Base-by-base conservation (phyloP, 2,888 invertebrate genomes). In the Carcina quercana region DNA sequence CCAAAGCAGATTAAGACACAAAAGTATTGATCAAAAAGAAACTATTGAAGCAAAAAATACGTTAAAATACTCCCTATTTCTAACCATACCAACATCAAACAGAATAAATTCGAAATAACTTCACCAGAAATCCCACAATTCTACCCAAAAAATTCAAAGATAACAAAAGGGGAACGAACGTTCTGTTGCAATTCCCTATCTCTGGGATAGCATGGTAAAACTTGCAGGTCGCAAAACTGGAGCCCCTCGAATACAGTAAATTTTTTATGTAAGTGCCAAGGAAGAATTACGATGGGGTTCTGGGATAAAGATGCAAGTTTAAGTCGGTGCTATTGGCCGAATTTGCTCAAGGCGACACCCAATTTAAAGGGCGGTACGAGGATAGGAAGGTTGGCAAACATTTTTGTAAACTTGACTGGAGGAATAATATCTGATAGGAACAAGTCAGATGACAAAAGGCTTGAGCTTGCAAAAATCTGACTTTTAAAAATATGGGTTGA, bases 241-340 rank as follows among this genome's bases (percentile, higher is more conserved):
- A 62, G n/a, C n/a, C 57, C 69, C 72, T 59, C 51, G 42, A 49
- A 42, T 51, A 47, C 29, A 37, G 8, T 45, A 66, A 43, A 54
- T 70, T 72, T 71, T 74, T 72, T 68, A 66, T 68, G 58, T 53
- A 56, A 57, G 42, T 34, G 32, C 37, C 38, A 35, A 42, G 43
- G 42, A 43, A 27, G 41, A 38, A n/a, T n/a, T n/a, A 41, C 43
- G 49, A 59, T 55, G 66, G 70, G 56, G 45, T 41, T n/a, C 41
- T 40, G 51, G 54, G 50, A 66, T 67, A 66, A 68, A 70, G 60
- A 63, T 62, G 61, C 62, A 57, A 63, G 56, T 64, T 63, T 62
- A 59, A 57, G 60, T 49, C 50, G 41, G 34, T 42, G 40, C 57
- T 29, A 75, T 76, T 78, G 78, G 79, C 47, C 45, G 51, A 38